Evolutionary conservation across 2,888 invertebrate species (phyloP).

Genomic region (Leptopilina drosophilae): DNA sequence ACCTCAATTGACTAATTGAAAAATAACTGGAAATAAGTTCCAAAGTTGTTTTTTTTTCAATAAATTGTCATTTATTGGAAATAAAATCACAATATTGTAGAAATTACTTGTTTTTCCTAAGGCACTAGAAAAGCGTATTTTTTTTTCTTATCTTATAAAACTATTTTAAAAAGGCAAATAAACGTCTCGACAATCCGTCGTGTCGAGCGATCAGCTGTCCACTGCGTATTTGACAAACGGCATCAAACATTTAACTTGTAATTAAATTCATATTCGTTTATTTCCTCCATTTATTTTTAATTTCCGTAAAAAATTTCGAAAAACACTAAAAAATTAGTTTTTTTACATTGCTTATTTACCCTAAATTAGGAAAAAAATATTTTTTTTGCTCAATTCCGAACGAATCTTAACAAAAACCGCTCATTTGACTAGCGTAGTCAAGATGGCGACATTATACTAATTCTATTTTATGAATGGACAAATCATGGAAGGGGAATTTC

Average conservation of each 20-base stretch:
- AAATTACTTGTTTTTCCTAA: neutral
- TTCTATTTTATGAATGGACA: conserved; percentile 30
- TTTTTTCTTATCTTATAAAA: neutral
- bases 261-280: neutral
- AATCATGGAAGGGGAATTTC: conserved; percentile 35
- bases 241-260: neutral
- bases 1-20: conserved; percentile 3
- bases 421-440: neutral
- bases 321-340: no score
- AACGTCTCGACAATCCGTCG: conserved; percentile 37
- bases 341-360: neutral
- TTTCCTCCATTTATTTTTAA: no score
- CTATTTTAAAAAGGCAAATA: conserved; percentile 29
- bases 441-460: conserved; percentile 37
- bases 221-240: conserved; percentile 48
- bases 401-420: neutral
- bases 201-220: conserved; percentile 50
- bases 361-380: neutral
- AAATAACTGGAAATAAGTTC: conserved; percentile 17
- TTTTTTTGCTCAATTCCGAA: neutral
- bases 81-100: neutral
- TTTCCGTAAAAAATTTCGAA: neutral
- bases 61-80: no score
- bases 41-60: neutral
- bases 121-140: neutral